Base-by-base conservation (phyloP, 2,888 invertebrate genomes). In the Corbicula japonica region DNA sequence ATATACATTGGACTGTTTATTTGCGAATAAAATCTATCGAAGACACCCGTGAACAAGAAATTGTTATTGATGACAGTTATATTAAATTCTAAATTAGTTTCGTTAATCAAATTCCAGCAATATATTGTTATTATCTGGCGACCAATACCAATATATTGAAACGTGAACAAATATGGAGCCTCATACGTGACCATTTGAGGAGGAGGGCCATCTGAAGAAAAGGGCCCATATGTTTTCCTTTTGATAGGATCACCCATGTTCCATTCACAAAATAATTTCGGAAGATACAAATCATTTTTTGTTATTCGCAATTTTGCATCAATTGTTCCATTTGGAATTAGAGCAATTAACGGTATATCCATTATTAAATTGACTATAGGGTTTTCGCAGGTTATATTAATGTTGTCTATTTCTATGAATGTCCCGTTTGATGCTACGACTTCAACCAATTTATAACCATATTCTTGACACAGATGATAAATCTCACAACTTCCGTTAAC, bases 1-100 rank as follows among this genome's bases (percentile, higher is more conserved):
- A 83, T 52, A 46, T 65, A 75, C 62, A 87, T 70, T 6, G 87
- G 84, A 0, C 80, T 80, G 5, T 54, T 23, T 1, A 6, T 10
- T 32, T 79, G 81, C 0, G 87, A 85, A 68, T 84, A 87, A 12
- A 78, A 74, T 30, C 84, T 65, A 54, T 86, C 85, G 76, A 87
- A 87, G 10, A 81, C 70, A 12, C 87, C 87, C 23, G 63, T 60
- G 35, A 83, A 79, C 23, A 74, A 28, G 50, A 83, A 83, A 26
- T 83, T 68, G 23, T 76, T 60, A 46, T 83, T 83, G 1, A 74
- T 79, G 1, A 83, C 76, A 8, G 54, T 58, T 32, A 83, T 77
- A 21, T 66, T 41, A 8, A 48, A 54, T 8, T 34, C 15, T 15
- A 74, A 44, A 23, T 44, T 32, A 1, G 66, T 79, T 30, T 58